Percentiles rank a stretch among this genome's conserved stretches.
These are phyloP conservation scores for Spicauda simplicius DNA, from an alignment of 2,888 invertebrate genomes.

Conservation along the genomic window DNA sequence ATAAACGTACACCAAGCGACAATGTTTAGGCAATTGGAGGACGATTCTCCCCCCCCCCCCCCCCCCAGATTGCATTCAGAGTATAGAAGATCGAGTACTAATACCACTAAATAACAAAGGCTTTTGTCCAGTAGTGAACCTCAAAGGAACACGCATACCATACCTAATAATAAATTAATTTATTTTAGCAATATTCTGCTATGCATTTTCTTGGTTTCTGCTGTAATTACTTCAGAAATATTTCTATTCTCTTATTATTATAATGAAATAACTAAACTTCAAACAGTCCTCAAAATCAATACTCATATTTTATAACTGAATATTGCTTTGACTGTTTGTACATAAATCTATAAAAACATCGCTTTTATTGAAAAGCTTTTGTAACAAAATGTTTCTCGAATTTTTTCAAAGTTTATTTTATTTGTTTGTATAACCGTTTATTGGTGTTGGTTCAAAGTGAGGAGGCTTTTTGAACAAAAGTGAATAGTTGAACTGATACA, in stretches of 20 bases:
- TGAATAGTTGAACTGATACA: background rate
- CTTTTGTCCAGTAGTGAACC: no score
- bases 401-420: constrained; percentile 12
- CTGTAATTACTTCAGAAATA: background rate
- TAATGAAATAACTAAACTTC: background rate
- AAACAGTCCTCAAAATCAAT: background rate
- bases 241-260: background rate
- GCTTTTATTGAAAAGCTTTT: constrained; percentile 9
- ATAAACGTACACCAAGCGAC: no score
- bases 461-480: background rate
- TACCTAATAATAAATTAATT: no score
- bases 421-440: constrained; percentile 16
- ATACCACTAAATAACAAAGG: no score
- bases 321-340: background rate
- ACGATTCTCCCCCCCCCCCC: no score
- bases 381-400: background rate
- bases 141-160: no score
- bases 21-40: no score
- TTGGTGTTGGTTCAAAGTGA: constrained; percentile 6
- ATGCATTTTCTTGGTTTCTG: no score
- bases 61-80: no score
- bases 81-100: no score
- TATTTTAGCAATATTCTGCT: no score
- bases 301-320: background rate
- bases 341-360: background rate